phyloP scores from a whole-genome alignment of 2,113 vertebrate genomes.

The Motacilla alba region DNA sequence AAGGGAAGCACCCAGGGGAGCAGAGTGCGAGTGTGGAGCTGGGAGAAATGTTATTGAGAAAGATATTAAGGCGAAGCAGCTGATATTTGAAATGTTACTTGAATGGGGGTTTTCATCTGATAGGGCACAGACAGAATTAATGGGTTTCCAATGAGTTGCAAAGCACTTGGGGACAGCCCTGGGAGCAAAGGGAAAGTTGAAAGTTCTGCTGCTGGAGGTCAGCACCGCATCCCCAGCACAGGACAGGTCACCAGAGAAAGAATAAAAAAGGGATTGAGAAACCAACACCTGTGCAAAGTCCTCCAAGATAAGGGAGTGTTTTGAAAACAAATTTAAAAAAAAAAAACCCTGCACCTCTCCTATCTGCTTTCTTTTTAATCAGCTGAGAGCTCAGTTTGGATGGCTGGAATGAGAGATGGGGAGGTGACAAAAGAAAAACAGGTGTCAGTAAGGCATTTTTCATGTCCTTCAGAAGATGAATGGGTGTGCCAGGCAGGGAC shows the following conservation, averaged over 20 bases:
- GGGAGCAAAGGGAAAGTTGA: not conserved
- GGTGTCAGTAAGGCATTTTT: not conserved
- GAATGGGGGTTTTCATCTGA: conserved; percentile 38
- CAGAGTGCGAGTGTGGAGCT: not conserved
- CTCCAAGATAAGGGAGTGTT: not conserved
- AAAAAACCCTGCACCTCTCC: fast-evolving
- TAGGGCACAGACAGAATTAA: not conserved
- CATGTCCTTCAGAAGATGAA: not conserved
- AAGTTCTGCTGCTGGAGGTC: conserved; percentile 15
- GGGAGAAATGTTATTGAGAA: conserved; percentile 16
- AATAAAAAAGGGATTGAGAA: not conserved
- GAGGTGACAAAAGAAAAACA: not conserved
- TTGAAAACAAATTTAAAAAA: not conserved
- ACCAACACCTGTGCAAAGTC: not conserved
- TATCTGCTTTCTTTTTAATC: not conserved
- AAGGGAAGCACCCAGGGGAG: conserved; percentile 20
- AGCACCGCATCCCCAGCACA: not conserved
- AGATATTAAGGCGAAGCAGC: not conserved
- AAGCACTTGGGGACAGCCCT: not conserved
- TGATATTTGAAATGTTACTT: conserved; percentile 24
- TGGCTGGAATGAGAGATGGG: not conserved
- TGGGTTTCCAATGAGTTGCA: not conserved
- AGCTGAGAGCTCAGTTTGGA: not conserved
- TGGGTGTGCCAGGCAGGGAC: not conserved
- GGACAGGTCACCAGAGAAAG: not conserved